Conservation (phyloP, 1,140 invertebrate species). For the honey bee (Apis mellifera) region Amel_HAv3.1 CM009932.2:7095001-7095500, state of each 20-base stretch:
- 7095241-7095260: conserved; percentile 50
- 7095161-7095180: conserved; percentile 19
- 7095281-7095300: conserved; percentile 42
- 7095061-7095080: not conserved
- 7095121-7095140: conserved; percentile 24
- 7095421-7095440: not conserved
- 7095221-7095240: conserved; percentile 43
- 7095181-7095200: conserved; percentile 49
- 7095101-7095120: not conserved
- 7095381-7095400: not conserved
- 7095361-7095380: not conserved
- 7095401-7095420: conserved; percentile 6
- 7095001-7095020: not conserved
- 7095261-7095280: not conserved
- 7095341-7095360: conserved; percentile 8
- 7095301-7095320: conserved; percentile 27
- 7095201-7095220: conserved; percentile 48
- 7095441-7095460: not conserved
- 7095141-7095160: conserved; percentile 34
- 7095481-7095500: not conserved
- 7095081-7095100: conserved; percentile 18
- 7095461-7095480: not conserved
- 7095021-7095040: not conserved
- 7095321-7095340: conserved; percentile 11
- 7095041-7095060: not conserved